Evolutionary conservation across 2,888 invertebrate genomes (phyloP).

Genomic region (Lordiphosa fenestrarum): DNA sequence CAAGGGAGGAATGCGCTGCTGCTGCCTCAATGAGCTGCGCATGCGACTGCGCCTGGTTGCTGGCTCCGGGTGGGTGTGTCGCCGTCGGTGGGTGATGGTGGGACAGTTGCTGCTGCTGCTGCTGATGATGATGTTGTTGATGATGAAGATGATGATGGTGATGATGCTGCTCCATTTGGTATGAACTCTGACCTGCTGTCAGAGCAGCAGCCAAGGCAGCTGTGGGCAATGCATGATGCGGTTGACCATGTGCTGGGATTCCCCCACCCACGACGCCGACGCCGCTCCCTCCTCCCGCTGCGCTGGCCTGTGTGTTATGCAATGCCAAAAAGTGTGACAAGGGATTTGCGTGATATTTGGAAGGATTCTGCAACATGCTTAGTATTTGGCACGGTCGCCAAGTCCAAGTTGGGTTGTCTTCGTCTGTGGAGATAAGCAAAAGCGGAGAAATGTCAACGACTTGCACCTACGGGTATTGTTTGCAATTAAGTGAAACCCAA

Average conservation of each 20-base stretch:
- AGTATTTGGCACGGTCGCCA: constrained; percentile 46
- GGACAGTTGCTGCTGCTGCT: constrained; percentile 22
- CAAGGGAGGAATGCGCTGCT: constrained; percentile 78
- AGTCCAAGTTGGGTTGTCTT: constrained; percentile 7
- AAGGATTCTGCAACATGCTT: constrained; percentile 80
- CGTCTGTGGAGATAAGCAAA: constrained; percentile 2
- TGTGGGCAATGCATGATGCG: constrained; percentile 66
- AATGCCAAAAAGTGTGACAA: constrained; percentile 80
- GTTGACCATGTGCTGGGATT: constrained; percentile 58
- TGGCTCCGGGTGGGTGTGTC: constrained; percentile 27
- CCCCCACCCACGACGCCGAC: constrained; percentile 33
- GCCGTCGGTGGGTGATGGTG: constrained; percentile 29
- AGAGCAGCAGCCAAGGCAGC: constrained; percentile 69
- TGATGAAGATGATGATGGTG: constrained; percentile 47
- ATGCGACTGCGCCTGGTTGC: constrained; percentile 62
- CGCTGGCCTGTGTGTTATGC: constrained; percentile 75
- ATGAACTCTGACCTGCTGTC: constrained; percentile 67
- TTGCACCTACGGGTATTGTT: constrained; percentile 20
- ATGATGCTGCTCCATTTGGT: constrained; percentile 63
- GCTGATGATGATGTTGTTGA: constrained; percentile 41
- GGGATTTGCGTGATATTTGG: constrained; percentile 81
- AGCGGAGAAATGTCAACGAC: constrained; percentile 63
- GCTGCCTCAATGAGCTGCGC: constrained; percentile 74
- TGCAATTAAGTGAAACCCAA: constrained; percentile 67
- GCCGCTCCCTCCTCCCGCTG: constrained; percentile 9